Conservation (phyloP, 2,797 vertebrate genomes). For the Diglossa cyanea region DNA sequence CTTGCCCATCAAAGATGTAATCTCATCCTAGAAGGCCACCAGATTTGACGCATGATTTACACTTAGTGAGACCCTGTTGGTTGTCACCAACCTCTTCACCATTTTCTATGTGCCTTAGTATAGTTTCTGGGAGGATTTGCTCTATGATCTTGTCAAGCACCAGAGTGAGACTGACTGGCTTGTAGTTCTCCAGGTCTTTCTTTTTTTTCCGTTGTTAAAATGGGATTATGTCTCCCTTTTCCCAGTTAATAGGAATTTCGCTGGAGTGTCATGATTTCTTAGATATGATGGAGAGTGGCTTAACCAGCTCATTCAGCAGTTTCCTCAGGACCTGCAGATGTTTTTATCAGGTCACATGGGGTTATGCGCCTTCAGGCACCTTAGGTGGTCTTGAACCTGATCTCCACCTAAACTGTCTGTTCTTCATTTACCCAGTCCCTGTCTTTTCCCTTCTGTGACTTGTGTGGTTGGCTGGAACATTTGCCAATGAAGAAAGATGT, state of each 20-base stretch:
- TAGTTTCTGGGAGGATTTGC: background rate
- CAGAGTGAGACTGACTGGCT: fast-evolving
- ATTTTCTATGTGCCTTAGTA: background rate
- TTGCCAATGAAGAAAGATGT: background rate
- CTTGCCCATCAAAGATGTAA: background rate
- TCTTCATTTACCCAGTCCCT: background rate
- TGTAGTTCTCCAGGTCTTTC: background rate
- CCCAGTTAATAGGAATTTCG: background rate
- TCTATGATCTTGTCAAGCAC: background rate
- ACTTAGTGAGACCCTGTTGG: background rate
- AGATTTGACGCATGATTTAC: background rate
- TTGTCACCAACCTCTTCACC: background rate
- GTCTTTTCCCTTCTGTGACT: background rate
- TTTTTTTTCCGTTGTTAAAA: background rate
- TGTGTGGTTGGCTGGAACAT: background rate
- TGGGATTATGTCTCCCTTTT: background rate
- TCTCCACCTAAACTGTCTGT: background rate
- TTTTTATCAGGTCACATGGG: background rate
- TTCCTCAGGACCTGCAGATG: fast-evolving
- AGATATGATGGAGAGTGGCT: background rate
- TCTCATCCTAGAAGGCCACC: background rate
- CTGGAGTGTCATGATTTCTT: background rate
- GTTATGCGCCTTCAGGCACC: background rate
- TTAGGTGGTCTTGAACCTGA: background rate
- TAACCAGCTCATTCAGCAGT: background rate